phyloP scores from a whole-genome alignment of 2,797 vertebrate species.

The Eidolon dupreanum region DNA sequence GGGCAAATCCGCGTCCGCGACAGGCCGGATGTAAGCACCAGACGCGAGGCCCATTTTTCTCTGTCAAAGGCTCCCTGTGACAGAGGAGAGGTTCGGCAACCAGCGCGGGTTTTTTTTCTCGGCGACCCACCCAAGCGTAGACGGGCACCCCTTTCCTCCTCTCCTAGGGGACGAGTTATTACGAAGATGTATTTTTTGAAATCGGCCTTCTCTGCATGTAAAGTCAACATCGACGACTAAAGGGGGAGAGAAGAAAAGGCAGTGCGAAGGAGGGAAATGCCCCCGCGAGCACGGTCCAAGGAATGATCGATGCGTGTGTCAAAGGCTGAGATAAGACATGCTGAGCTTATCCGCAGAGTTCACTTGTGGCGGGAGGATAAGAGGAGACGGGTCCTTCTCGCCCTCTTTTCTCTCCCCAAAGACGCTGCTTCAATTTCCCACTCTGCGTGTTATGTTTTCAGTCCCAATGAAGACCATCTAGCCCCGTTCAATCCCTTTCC shows the following conservation, averaged over 20 bases:
- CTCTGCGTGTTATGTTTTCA: background rate
- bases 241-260: background rate
- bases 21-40: background rate
- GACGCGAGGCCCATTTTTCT: slow-evolving; percentile 82
- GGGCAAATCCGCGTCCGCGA: slow-evolving; percentile 55
- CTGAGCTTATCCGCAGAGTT: slow-evolving; percentile 77
- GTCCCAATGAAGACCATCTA: background rate
- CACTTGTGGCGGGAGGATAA: slow-evolving; percentile 78
- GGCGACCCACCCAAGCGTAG: slow-evolving; percentile 76
- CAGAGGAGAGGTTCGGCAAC: slow-evolving; percentile 59
- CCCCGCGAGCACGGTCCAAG: slow-evolving; percentile 62
- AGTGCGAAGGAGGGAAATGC: background rate
- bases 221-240: slow-evolving; percentile 61
- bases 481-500: background rate
- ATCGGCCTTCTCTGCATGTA: slow-evolving; percentile 54
- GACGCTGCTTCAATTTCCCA: slow-evolving; percentile 67
- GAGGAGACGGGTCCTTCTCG: slow-evolving; percentile 40
- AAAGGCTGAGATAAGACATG: slow-evolving; percentile 67
- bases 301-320: slow-evolving; percentile 68
- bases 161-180: slow-evolving; percentile 72
- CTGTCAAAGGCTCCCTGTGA: slow-evolving; percentile 76
- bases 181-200: slow-evolving; percentile 78
- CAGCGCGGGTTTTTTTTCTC: slow-evolving; percentile 65
- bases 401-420: slow-evolving; percentile 50
- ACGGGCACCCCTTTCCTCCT: background rate